Evolutionary conservation across 2,888 invertebrate species (phyloP).

Genomic region (Carpatolechia fugitivella): DNA sequence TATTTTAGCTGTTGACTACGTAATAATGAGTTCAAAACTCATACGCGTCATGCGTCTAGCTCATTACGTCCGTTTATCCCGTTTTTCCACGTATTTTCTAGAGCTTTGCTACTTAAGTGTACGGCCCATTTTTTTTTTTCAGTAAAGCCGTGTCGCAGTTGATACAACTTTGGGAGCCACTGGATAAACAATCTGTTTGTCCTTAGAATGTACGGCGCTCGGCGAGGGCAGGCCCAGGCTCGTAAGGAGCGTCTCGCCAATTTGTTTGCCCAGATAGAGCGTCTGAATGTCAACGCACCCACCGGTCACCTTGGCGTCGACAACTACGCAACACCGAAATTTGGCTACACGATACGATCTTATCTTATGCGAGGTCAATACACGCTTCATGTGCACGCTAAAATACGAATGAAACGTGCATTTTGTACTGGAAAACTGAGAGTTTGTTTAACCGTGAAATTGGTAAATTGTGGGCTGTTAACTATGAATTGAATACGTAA

Average conservation of each 20-base stretch:
- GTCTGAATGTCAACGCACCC: conserved; percentile 21
- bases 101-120: too few relatives aligned
- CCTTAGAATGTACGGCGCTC: background rate
- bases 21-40: too few relatives aligned
- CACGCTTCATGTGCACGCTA: conserved; percentile 13
- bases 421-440: background rate
- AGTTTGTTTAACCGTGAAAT: background rate
- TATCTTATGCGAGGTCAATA: conserved; percentile 17
- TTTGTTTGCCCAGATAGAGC: conserved; percentile 15
- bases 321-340: conserved; percentile 11
- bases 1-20: too few relatives aligned
- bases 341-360: conserved; percentile 13
- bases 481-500: background rate
- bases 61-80: too few relatives aligned
- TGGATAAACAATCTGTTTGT: background rate
- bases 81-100: too few relatives aligned
- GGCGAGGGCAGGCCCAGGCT: background rate
- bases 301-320: conserved; percentile 18
- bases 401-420: conserved; percentile 6
- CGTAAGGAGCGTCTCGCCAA: conserved; percentile 11
- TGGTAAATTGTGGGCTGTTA: background rate
- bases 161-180: background rate
- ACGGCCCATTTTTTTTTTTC: too few relatives aligned
- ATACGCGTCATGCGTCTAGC: too few relatives aligned
- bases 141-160: too few relatives aligned